Percentiles rank a stretch among this genome's conserved stretches.
Evolutionary conservation across 2,113 vertebrate genomes (phyloP).

Genomic region (Tachysurus vachellii): DNA sequence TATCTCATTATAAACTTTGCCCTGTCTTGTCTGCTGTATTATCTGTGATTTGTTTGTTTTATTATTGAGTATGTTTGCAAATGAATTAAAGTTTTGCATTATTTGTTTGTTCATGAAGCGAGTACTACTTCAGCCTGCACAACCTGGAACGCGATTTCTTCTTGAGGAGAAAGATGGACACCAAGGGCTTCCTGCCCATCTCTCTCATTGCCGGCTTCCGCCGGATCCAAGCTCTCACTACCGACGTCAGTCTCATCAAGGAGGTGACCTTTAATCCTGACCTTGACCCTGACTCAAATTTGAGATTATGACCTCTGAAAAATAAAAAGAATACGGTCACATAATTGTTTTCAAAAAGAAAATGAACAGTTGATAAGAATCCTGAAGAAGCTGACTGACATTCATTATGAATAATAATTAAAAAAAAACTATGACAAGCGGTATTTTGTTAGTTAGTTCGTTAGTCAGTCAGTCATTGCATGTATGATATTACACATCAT

Average conservation of each 20-base stretch:
- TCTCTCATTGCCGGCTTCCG: constrained; percentile 93
- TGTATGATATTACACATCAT: neutral
- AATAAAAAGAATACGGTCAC: neutral
- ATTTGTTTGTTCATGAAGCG: constrained; percentile 68
- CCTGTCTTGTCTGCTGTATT: neutral
- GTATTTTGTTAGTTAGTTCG: no score
- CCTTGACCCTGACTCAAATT: no score
- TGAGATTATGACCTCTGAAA: neutral
- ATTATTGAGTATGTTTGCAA: neutral
- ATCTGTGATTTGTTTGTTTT: neutral
- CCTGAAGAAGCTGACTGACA: neutral
- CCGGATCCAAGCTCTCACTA: constrained; percentile 91
- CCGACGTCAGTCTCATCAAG: constrained; percentile 84
- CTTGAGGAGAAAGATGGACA: constrained; percentile 94
- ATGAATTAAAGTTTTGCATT: neutral
- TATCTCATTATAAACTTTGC: neutral
- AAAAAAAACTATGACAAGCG: no score
- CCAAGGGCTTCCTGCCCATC: constrained; percentile 89
- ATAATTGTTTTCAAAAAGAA: neutral
- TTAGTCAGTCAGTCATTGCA: no score
- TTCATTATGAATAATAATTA: neutral
- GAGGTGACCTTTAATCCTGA: constrained; percentile 74
- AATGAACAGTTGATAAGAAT: neutral
- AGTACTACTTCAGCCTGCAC: constrained; percentile 97
- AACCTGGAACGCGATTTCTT: constrained; percentile 97